phyloP scores from a whole-genome alignment of 37 sponge, comb jelly and placozoan species.

The Crambe crambe region DNA sequence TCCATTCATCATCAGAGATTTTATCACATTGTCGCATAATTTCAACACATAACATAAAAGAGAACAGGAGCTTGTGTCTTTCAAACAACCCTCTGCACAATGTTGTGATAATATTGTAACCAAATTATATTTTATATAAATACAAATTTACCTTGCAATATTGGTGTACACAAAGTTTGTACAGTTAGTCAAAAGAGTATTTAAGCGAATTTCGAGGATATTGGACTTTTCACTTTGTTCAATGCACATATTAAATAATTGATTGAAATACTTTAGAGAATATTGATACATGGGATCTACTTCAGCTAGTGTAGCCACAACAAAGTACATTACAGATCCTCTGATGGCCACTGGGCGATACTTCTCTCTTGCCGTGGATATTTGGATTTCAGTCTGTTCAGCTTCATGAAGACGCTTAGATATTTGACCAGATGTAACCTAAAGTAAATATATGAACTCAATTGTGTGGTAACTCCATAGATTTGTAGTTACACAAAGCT shows the following conservation, averaged over 20 bases:
- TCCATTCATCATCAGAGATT: constrained; percentile 91
- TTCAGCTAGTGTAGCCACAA: constrained; percentile 91
- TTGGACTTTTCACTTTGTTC: constrained; percentile 88
- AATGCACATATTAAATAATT: constrained; percentile 91
- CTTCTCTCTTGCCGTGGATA: constrained; percentile 90
- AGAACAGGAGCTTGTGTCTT: constrained; percentile 95
- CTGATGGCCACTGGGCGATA: constrained; percentile 94
- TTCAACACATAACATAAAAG: constrained; percentile 96
- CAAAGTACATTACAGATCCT: constrained; percentile 98
- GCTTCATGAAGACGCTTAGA: constrained; percentile 86
- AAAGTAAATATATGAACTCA: constrained; percentile 4
- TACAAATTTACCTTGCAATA: constrained; percentile 71
- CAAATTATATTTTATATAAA: neutral
- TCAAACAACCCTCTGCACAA: constrained; percentile 89
- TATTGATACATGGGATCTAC: constrained; percentile 99
- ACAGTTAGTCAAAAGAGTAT: constrained; percentile 74
- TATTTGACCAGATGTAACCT: constrained; percentile 88
- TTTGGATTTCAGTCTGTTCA: constrained; percentile 94
- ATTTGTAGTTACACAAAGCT: neutral
- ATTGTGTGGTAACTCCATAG: neutral
- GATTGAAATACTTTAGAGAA: constrained; percentile 98
- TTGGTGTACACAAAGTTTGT: constrained; percentile 91
- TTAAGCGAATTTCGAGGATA: constrained; percentile 78
- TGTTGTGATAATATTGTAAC: neutral
- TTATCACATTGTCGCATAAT: constrained; percentile 87